Evolutionary conservation across 2,888 invertebrate species (phyloP), one percentile per base, ranked within the genome.

Genomic region (Margaritifera margaritifera): DNA sequence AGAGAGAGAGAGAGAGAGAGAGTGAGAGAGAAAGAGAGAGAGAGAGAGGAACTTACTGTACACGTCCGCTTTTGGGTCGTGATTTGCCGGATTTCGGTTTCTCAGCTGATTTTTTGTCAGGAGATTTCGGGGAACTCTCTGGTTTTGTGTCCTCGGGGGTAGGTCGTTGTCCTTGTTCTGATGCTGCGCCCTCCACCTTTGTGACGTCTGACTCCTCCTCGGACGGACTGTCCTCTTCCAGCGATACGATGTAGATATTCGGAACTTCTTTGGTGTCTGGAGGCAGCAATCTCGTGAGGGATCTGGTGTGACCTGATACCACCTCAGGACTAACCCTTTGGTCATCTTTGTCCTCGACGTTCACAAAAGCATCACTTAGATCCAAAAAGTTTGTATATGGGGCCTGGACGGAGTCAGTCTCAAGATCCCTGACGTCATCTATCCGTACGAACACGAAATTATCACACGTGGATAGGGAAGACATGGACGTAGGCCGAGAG

Each of bases 181-280:
- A 42, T 42, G 15, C 15, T 15, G 42, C 15, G 42, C 15, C 42
- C 42, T 42, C 42, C 3, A 42, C 15, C 2, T 42, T 42, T 42
- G 42, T 42, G 42, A 42, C 42, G 42, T 71, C 71, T 31, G 65
- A 71, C 56, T 71, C 73, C 25, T 69, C 69, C 57, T 73, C 73
- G 19, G 76, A 76, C 50, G 73, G 56, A 54, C 69, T 71, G 22
- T 69, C 71, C 56, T 76, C 76, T 42, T 76, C 71, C 11, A 76
- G 62, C 19, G 76, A 73, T 6, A 73, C 71, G 8, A 76, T 73
- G 18, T 64, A 64, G 20, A 73, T 15, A 42, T 42, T 15, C 42
- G 15, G 15, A n/a, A 66, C 68, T 56, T 63, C 55, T 25, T 71
- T 52, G 6, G 67, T 62, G 20, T 55, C 53, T 4, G 76, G 71